Evolutionary conservation across 2,113 vertebrate species (phyloP), one percentile per base, ranked within the genome.

Genomic region (Typhlomys cinereus): DNA sequence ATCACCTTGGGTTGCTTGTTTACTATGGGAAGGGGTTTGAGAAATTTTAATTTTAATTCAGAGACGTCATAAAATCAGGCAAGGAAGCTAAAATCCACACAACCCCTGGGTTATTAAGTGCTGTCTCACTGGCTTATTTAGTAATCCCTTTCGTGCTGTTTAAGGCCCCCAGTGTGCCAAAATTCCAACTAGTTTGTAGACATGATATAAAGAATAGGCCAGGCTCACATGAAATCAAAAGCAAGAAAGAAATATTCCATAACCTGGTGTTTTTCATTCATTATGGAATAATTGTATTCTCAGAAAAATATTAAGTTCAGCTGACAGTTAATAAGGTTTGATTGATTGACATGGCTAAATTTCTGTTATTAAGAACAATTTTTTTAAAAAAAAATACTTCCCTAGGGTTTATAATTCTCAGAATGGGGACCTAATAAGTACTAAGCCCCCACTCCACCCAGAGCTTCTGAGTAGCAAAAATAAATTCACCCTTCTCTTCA

Each of bases 41-140:
- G 81, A n/a, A 86, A 89, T 96, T 96, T 94, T 94, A 92, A 94
- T 95, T 95, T 93, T 93, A 76, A 78, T 88, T 93, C 89, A 88
- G n/a, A 69, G 87, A 95, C 94, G 81, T 93, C 84, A 88, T 96
- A 94, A 96, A 96, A 90, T 88, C 78, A 96, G 74, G 34, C 64
- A 88, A 25, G 90, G 75, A 91, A 88, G 75, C 73, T 74, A 80
- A 96, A 94, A 92, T 96, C 89, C 90, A 93, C 41, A 73, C 7
- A 82, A 85, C 74, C 78, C 52, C 88, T 81, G 75, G 50, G 50
- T 93, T 93, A 95, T 90, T 94, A 94, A 96, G 69, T 90, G 88
- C 21, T 78, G 11, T 92, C 61, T 84, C 90, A 50, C 62, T 92
- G 91, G 76, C 78, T 94, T 94, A 75, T 69, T 96, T 89, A 88